These are phyloP conservation scores for Corythoichthys haematopterus DNA, from an alignment of 2,113 vertebrate species.

Conservation along the genomic window DNA sequence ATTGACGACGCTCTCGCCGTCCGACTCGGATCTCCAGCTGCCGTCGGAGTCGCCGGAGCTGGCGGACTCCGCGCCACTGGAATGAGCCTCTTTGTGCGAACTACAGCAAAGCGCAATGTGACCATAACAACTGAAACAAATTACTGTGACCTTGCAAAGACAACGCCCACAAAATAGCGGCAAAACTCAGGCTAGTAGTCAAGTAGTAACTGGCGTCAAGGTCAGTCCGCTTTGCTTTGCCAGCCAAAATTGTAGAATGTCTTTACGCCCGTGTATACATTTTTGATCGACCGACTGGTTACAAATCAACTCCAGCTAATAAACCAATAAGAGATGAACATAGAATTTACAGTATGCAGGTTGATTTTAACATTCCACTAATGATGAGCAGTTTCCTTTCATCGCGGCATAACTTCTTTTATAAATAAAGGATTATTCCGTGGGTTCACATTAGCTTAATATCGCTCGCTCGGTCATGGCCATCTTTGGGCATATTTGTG, in stretches of 20 bases:
- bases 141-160: not conserved
- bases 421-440: not conserved
- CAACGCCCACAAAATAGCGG: no score
- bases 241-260: no score
- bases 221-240: no score
- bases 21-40: conserved; percentile 81
- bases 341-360: no score
- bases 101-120: conserved; percentile 52
- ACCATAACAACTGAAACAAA: not conserved
- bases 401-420: conserved; percentile 1
- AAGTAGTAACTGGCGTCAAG: no score
- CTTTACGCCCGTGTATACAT: no score
- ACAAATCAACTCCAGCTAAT: no score
- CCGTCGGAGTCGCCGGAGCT: conserved; percentile 87
- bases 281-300: no score
- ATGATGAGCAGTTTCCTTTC: not conserved
- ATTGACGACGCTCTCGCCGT: conserved; percentile 77
- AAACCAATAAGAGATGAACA: no score
- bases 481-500: conserved; percentile 1
- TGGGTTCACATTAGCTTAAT: conserved; percentile 1
- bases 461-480: not conserved
- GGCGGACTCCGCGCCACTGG: conserved; percentile 76
- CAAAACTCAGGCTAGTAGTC: no score
- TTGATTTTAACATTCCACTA: not conserved
- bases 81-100: conserved; percentile 70